These are phyloP conservation scores for Spicauda simplicius DNA, from an alignment of 2,888 invertebrate species.

Conservation along the genomic window DNA sequence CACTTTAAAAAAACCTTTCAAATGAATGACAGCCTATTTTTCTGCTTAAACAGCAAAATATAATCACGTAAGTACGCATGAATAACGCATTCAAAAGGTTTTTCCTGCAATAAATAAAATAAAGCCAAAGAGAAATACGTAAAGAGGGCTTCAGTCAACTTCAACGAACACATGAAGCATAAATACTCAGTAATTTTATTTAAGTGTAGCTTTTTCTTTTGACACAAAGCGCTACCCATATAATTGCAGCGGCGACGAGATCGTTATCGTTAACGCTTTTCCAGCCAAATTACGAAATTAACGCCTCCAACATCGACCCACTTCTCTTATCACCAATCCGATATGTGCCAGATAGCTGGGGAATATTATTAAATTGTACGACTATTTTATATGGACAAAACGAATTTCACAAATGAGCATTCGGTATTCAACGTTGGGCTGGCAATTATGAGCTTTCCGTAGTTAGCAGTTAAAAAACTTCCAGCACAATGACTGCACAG, in stretches of 20 bases:
- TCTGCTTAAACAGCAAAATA: not conserved
- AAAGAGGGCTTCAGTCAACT: constrained; percentile 43
- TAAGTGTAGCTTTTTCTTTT: constrained; percentile 63
- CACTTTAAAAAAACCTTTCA: not conserved
- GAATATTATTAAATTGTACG: constrained; percentile 32
- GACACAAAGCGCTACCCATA: constrained; percentile 61
- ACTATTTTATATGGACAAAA: constrained; percentile 24
- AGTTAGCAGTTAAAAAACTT: constrained; percentile 62
- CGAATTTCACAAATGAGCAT: constrained; percentile 32
- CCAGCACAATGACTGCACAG: constrained; percentile 70
- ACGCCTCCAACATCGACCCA: constrained; percentile 57
- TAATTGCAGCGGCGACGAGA: constrained; percentile 71
- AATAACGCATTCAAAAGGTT: constrained; percentile 18
- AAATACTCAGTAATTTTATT: constrained; percentile 68
- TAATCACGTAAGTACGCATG: constrained; percentile 8
- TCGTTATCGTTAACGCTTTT: constrained; percentile 69
- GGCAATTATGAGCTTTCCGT: constrained; percentile 54
- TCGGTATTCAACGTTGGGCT: constrained; percentile 35
- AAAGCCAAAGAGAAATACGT: constrained; percentile 29
- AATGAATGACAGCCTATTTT: not conserved
- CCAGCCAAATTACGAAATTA: constrained; percentile 66
- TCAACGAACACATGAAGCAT: constrained; percentile 50
- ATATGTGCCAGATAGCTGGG: constrained; percentile 33
- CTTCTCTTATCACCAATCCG: constrained; percentile 51
- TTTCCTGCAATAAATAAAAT: constrained; percentile 31